A percentile compares a stretch with the other conserved stretches of the same genome.
Evolutionary conservation across 2,888 invertebrate species (phyloP).

Genomic region (Poecilus cupreus): DNA sequence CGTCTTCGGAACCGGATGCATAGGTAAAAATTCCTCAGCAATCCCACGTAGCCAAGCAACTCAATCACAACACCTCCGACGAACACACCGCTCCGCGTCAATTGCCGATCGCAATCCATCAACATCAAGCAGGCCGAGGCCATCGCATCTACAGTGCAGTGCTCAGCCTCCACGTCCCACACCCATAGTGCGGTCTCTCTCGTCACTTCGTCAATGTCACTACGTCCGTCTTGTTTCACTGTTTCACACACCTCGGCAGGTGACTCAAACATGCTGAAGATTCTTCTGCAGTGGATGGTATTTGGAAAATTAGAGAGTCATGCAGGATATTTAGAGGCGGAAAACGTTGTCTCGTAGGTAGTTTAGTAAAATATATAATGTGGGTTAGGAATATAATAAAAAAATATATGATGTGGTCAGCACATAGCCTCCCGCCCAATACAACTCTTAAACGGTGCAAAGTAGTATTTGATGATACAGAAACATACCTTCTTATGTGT

Average conservation of each 20-base stretch:
- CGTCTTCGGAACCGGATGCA: not conserved
- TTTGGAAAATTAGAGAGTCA: not conserved
- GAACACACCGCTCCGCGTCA: not conserved
- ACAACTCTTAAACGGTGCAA: too few relatives aligned
- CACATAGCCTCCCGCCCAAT: too few relatives aligned
- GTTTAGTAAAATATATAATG: too few relatives aligned
- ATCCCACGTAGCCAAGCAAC: slow-evolving; percentile 27
- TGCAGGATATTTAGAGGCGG: too few relatives aligned
- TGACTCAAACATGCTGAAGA: not conserved
- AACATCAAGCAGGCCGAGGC: slow-evolving; percentile 38
- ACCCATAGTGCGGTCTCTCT: not conserved
- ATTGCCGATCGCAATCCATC: slow-evolving; percentile 40
- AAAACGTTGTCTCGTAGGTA: too few relatives aligned
- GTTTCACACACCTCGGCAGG: not conserved
- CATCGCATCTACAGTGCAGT: not conserved
- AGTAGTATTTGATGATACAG: too few relatives aligned
- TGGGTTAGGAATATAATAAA: too few relatives aligned
- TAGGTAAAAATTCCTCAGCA: not conserved
- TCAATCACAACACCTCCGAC: slow-evolving; percentile 42
- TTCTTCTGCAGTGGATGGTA: not conserved
- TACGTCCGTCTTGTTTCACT: not conserved
- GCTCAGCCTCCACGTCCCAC: too few relatives aligned
- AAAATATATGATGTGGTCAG: too few relatives aligned
- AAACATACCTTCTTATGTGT: too few relatives aligned
- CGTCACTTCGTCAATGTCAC: not conserved